Conservation (phyloP, 2,797 vertebrate species). For the Ceryle rudis region DNA sequence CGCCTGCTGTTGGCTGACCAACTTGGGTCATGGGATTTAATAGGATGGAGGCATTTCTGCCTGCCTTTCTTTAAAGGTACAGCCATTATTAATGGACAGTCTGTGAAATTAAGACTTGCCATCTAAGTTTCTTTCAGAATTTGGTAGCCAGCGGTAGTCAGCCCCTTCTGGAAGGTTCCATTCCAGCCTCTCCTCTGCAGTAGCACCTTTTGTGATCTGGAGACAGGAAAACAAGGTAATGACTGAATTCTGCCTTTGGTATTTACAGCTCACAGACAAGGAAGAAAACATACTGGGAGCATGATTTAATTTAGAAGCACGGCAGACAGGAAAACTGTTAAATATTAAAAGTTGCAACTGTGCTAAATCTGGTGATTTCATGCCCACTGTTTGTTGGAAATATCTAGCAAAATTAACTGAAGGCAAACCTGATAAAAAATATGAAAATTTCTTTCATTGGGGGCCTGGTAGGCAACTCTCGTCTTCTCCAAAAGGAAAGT, state of each 20-base stretch:
- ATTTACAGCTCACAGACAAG: background rate
- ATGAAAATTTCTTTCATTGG: constrained; percentile 94
- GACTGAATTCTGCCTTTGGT: background rate
- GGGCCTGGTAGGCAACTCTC: constrained; percentile 88
- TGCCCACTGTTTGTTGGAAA: background rate
- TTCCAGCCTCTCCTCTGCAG: constrained; percentile 85
- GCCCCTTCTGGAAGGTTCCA: constrained; percentile 86
- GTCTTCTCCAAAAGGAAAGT: constrained; percentile 97
- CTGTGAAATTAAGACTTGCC: constrained; percentile 76
- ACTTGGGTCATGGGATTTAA: background rate
- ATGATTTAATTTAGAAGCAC: background rate
- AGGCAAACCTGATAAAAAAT: constrained; percentile 94
- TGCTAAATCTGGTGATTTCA: background rate
- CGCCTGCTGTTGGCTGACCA: background rate
- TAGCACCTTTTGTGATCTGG: constrained; percentile 93
- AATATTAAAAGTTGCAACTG: background rate
- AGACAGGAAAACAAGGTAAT: background rate
- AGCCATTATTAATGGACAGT: background rate
- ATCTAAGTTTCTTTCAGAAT: constrained; percentile 86
- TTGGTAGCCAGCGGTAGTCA: constrained; percentile 90
- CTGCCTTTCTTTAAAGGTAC: background rate
- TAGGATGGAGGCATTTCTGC: background rate
- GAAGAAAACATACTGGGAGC: background rate
- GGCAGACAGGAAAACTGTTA: background rate
- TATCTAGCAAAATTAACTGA: background rate